A percentile compares a stretch with the other conserved stretches of the same genome.
These are phyloP conservation scores for Micromussa lordhowensis DNA, from an alignment of 92 coral and sea anemone genomes.

Conservation along the genomic window DNA sequence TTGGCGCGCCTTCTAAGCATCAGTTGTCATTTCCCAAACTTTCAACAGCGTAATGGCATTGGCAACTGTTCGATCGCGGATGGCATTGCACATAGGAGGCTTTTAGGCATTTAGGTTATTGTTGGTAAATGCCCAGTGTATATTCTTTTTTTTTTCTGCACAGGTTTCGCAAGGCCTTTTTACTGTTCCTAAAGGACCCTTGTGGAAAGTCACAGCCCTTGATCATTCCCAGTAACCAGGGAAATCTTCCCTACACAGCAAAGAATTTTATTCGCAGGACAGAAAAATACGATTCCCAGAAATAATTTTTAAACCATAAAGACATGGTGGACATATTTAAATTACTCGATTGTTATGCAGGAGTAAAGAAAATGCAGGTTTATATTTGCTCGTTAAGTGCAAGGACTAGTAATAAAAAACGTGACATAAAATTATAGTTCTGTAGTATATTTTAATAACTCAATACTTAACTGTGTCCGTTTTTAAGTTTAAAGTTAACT, in stretches of 20 bases:
- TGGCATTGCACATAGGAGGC: not conserved
- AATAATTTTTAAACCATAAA: not conserved
- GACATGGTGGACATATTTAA: too few species aligned
- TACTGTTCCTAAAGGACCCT: slow-evolving; percentile 15
- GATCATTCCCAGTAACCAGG: not conserved
- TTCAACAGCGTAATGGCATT: not conserved
- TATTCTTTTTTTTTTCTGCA: not conserved
- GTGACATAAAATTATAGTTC: too few species aligned
- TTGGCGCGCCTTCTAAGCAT: too few species aligned
- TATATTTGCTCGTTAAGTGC: too few species aligned
- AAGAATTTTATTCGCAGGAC: not conserved
- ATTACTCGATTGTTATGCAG: too few species aligned
- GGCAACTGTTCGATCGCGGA: not conserved
- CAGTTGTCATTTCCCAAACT: not conserved
- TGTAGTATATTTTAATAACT: too few species aligned
- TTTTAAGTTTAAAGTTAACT: too few species aligned
- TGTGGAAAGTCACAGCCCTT: slow-evolving; percentile 23
- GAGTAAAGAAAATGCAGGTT: too few species aligned
- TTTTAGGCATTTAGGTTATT: not conserved
- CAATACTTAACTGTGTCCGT: too few species aligned
- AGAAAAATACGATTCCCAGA: not conserved
- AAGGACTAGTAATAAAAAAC: too few species aligned
- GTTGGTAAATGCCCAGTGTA: not conserved
- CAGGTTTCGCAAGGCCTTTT: slow-evolving; percentile 28
- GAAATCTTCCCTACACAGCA: not conserved